Evolutionary conservation across 1,140 invertebrate species (phyloP).

Genomic region (Lepidurus apus): DNA sequence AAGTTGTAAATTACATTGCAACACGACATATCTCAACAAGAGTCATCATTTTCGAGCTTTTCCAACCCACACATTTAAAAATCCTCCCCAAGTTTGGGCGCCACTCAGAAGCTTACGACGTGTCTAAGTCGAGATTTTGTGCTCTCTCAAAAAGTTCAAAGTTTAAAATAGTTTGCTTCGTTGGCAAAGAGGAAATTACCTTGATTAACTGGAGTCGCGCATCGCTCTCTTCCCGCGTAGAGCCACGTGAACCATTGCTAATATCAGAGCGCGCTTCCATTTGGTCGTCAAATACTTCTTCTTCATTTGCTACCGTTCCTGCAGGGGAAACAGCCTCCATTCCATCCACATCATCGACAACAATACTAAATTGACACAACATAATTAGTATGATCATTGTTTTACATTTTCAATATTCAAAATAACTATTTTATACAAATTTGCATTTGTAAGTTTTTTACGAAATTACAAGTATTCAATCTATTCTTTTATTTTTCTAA

Average conservation of each 20-base stretch:
- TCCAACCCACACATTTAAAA: slow-evolving; percentile 5
- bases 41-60: neutral
- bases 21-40: too few species aligned
- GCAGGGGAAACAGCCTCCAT: slow-evolving; percentile 7
- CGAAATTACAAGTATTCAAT: too few species aligned
- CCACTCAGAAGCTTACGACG: neutral
- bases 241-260: slow-evolving; percentile 28
- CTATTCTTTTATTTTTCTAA: too few species aligned
- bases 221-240: slow-evolving; percentile 32
- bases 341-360: slow-evolving; percentile 29
- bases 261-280: slow-evolving; percentile 29
- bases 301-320: neutral
- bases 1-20: too few species aligned
- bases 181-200: slow-evolving; percentile 23
- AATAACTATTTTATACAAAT: too few species aligned
- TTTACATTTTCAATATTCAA: too few species aligned
- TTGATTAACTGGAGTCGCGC: slow-evolving; percentile 31
- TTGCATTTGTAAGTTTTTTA: too few species aligned
- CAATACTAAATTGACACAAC: slow-evolving; percentile 10
- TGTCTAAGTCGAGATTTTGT: neutral
- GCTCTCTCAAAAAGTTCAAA: neutral
- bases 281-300: slow-evolving; percentile 29
- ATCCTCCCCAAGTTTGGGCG: neutral
- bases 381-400: too few species aligned
- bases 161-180: neutral